Base-by-base conservation (phyloP, 2,113 vertebrate genomes). In the Pontoporia blainvillei region DNA sequence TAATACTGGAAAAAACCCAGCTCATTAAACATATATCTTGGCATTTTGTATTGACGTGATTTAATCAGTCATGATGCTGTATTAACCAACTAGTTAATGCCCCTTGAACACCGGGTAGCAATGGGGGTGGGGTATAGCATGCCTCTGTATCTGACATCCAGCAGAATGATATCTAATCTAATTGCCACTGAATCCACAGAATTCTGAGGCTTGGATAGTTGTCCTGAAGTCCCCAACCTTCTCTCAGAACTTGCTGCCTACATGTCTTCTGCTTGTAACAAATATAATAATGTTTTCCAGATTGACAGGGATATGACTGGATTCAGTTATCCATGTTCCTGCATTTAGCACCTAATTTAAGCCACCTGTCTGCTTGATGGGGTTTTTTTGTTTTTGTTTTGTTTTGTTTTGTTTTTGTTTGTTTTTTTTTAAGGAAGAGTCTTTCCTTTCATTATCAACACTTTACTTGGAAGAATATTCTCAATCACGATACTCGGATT, bases 61-160 rank as follows among this genome's bases (percentile, higher is more conserved):
- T 88, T 94, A 86, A 76, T 95, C 96, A 94, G 96, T 96, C 67
- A 49, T n/a, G 67, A 95, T 88, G 18, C 57, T 73, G 52, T 91
- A 83, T 73, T 92, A 27, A 71, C 34, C 52, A 79, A 25, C 25
- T 82, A 90, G 91, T 96, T 94, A 96, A 91, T 79, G 86, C 31
- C 57, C 79, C 52, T 86, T 91, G 73, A 96, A 79, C n/a, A 34
- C 23, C 15, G 34, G 14, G 6, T 57, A 86, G 29, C 34, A 41
- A 3, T 15, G 31, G 10, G 15, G 29, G 2, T 20, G 7, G 15
- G 23, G 14, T n/a, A 17, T 6, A 36, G 13, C 17, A 61, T 72
- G 9, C 25, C 54, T 82, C 14, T 76, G 31, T 84, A 18, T 81
- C 31, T 46, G 17, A 82, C 31, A 85, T n/a, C 57, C 84, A 75